phyloP scores from a whole-genome alignment of 2,113 vertebrate genomes.

The Eupsittula cactorum region DNA sequence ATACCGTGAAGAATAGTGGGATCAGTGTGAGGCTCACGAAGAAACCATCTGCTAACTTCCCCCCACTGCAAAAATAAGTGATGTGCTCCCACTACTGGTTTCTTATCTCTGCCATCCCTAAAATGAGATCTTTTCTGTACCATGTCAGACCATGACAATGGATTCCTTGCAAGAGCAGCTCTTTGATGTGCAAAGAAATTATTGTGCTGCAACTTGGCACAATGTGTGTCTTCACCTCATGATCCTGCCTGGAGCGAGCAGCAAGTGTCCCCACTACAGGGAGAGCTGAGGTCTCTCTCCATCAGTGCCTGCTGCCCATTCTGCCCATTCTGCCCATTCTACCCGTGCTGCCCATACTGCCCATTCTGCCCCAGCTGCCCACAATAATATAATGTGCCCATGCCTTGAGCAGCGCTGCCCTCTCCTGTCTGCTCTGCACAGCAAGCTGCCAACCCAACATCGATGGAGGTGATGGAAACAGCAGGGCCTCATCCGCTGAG shows the following conservation, averaged over 20 bases:
- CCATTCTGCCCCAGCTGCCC: background rate
- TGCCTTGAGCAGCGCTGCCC: background rate
- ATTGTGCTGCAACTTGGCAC: background rate
- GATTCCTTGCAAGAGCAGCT: rapidly evolving
- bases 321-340: background rate
- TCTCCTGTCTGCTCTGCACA: background rate
- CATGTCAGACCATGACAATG: rapidly evolving
- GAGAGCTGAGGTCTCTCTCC: background rate
- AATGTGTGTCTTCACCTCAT: rapidly evolving
- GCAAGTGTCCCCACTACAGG: too few relatives aligned
- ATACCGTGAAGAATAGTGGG: background rate
- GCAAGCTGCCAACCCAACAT: rapidly evolving
- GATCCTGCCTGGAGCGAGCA: background rate
- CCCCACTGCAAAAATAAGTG: background rate
- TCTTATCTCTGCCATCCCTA: background rate
- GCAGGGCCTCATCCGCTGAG: background rate
- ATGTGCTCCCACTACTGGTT: background rate
- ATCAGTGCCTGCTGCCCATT: too few relatives aligned
- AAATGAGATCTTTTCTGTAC: background rate
- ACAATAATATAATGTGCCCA: background rate
- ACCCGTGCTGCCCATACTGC: background rate
- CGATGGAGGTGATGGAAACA: background rate
- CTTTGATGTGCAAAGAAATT: background rate
- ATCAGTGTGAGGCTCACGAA: background rate
- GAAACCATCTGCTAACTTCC: background rate